phyloP scores from a whole-genome alignment of 2,113 vertebrate species.

The Ammodytes marinus region DNA sequence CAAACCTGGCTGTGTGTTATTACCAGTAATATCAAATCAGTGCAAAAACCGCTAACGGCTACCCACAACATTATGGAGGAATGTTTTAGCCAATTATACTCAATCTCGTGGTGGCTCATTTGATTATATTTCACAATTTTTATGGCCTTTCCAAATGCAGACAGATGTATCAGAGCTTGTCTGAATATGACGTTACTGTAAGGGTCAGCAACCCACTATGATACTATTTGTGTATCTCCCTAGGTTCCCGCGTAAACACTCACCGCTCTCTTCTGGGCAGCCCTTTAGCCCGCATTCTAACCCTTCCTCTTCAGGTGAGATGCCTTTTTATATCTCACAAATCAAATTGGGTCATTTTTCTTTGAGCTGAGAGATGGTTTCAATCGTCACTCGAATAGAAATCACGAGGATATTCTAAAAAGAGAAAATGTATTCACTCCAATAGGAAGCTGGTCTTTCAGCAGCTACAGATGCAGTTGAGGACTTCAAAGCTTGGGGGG shows the following conservation, averaged over 20 bases:
- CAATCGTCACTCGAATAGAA: constrained; percentile 37
- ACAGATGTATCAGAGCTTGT: background rate
- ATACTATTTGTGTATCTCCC: background rate
- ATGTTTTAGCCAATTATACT: background rate
- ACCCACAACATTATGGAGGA: background rate
- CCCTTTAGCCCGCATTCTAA: background rate
- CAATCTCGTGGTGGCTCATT: constrained; percentile 13
- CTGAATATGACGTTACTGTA: background rate
- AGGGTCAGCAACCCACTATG: background rate
- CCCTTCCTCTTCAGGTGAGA: constrained; percentile 10
- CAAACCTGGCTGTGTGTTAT: constrained; percentile 18
- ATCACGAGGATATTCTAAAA: constrained; percentile 47
- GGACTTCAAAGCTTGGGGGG: constrained; percentile 26
- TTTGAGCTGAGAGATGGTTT: constrained; percentile 19
- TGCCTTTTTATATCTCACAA: constrained; percentile 32
- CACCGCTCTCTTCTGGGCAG: background rate
- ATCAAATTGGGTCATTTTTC: constrained; percentile 42
- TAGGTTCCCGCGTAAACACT: background rate
- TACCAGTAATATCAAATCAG: background rate
- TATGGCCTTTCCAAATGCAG: background rate
- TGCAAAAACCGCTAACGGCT: background rate
- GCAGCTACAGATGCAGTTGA: background rate
- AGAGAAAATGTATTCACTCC: constrained; percentile 5
- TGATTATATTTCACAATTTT: constrained; percentile 12
- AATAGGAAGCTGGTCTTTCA: constrained; percentile 11